Evolutionary conservation across 2,113 vertebrate genomes (phyloP).

Genomic region (Anhinga anhinga): DNA sequence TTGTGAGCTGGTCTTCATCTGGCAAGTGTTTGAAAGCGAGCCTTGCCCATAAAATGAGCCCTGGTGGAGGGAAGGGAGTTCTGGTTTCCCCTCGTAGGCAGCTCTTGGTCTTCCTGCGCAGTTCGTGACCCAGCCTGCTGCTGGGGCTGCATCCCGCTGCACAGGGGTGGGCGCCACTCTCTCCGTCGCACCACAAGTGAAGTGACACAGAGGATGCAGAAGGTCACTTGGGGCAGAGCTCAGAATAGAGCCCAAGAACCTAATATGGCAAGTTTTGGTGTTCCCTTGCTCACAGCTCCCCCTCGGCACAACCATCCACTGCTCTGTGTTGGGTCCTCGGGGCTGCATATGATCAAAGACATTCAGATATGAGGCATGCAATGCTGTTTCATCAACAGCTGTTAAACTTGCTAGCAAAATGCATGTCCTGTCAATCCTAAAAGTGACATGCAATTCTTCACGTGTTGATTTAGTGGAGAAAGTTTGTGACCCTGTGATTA

Average conservation of each 20-base stretch:
- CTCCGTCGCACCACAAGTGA: accelerated
- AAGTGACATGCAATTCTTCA: not conserved
- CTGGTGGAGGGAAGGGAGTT: not conserved
- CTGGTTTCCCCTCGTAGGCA: not conserved
- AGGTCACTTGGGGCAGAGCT: not conserved
- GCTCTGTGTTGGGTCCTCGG: not conserved
- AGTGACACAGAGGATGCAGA: not conserved
- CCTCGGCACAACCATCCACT: accelerated
- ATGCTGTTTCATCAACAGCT: not conserved
- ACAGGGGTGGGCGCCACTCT: not conserved
- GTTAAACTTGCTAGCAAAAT: not conserved
- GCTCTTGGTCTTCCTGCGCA: not conserved
- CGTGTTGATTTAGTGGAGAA: no score
- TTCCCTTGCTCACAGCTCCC: not conserved
- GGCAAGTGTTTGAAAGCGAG: not conserved
- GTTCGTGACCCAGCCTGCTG: not conserved
- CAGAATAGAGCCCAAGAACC: not conserved
- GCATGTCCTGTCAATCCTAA: not conserved
- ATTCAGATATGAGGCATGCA: accelerated
- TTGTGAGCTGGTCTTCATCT: not conserved
- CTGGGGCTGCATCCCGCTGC: not conserved
- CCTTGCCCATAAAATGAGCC: not conserved
- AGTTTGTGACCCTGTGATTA: not conserved
- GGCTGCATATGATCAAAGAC: no score
- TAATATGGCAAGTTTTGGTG: not conserved